Conservation (phyloP, 2,888 invertebrate species). For the Heliconius ismenius region DNA sequence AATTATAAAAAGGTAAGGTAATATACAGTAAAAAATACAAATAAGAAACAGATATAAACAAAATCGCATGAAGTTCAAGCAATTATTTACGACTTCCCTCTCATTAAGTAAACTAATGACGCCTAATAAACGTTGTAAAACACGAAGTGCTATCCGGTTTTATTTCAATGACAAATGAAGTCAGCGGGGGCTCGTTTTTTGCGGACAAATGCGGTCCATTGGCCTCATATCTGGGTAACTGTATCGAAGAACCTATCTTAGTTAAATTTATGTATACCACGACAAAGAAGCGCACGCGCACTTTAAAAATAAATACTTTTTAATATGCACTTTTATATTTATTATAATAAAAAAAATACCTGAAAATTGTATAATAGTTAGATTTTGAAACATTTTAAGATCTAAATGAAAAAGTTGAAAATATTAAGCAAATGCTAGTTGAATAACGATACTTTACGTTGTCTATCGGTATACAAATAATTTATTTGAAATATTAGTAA, state of each 20-base stretch:
- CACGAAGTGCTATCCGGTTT: constrained; percentile 27
- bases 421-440: too few relatives aligned
- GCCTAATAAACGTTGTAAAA: constrained; percentile 33
- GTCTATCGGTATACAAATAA: too few relatives aligned
- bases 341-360: too few relatives aligned
- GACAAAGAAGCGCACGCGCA: background rate
- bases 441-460: too few relatives aligned
- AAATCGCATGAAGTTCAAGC: background rate
- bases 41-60: background rate
- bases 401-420: too few relatives aligned
- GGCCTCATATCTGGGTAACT: constrained; percentile 54
- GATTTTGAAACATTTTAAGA: too few relatives aligned
- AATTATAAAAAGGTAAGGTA: too few relatives aligned
- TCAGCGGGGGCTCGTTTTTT: constrained; percentile 47
- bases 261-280: constrained; percentile 1
- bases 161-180: constrained; percentile 41
- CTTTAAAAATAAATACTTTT: background rate
- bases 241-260: constrained; percentile 48
- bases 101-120: constrained; percentile 35
- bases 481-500: background rate
- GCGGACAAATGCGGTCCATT: constrained; percentile 44
- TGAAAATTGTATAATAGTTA: too few relatives aligned
- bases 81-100: background rate
- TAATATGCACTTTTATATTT: background rate
- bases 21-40: background rate